Conservation (phyloP, 2,113 vertebrate species). For the Hypanus sabinus region DNA sequence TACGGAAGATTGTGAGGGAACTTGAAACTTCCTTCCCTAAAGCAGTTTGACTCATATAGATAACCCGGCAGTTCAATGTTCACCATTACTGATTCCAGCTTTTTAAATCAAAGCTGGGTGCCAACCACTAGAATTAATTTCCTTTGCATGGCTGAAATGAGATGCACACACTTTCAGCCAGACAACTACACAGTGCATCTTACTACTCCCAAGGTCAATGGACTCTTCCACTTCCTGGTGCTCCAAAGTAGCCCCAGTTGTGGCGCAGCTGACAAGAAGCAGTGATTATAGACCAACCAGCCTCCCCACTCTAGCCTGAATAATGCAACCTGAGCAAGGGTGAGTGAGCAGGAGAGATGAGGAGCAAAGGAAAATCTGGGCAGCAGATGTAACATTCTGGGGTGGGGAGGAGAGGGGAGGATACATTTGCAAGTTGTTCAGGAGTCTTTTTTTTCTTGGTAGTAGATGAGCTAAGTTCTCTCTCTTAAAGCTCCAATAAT, state of each 20-base stretch:
- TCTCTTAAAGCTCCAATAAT: constrained; percentile 11
- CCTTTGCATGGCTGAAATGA: background rate
- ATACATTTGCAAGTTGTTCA: background rate
- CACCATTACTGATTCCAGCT: no score
- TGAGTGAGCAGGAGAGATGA: background rate
- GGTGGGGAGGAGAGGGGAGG: background rate
- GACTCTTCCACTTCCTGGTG: background rate
- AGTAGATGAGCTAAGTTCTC: background rate
- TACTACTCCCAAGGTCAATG: background rate
- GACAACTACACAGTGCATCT: background rate
- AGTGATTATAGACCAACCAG: background rate
- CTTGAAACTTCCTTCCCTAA: no score
- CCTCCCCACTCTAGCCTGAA: background rate
- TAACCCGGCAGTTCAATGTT: no score
- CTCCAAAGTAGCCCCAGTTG: background rate
- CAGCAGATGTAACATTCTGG: background rate
- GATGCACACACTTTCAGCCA: background rate
- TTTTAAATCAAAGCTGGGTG: no score
- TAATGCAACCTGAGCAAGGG: background rate
- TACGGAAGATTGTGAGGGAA: no score
- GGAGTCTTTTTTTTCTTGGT: background rate
- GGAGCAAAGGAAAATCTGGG: background rate
- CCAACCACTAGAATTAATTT: background rate
- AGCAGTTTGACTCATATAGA: no score
- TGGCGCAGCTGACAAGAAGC: background rate